Evolutionary conservation across 1,140 invertebrate species (phyloP).

Genomic region (Micrasema longulum): DNA sequence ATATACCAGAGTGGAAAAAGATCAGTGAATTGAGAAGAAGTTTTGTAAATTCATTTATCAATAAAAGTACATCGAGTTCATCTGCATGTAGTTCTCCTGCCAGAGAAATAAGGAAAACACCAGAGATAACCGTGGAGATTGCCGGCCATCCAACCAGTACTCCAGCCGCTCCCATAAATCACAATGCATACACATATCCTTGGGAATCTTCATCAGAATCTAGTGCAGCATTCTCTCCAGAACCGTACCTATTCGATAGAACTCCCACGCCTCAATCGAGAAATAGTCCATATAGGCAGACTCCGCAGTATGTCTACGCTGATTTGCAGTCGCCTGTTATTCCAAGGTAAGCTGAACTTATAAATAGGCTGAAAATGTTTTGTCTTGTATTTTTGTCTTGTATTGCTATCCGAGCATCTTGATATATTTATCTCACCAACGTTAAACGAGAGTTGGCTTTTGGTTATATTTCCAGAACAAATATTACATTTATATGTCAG

Average conservation of each 20-base stretch:
- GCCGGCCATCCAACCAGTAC: conserved; percentile 54
- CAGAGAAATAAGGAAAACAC: conserved; percentile 43
- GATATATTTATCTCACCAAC: too few species aligned
- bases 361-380: background rate
- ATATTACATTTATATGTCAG: too few species aligned
- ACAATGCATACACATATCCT: conserved; percentile 52
- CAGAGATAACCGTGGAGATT: conserved; percentile 53
- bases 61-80: conserved; percentile 21
- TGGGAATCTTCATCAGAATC: conserved; percentile 59
- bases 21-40: conserved; percentile 58
- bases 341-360: conserved; percentile 41
- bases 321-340: conserved; percentile 36
- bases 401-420: background rate
- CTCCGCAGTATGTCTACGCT: conserved; percentile 38
- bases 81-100: conserved; percentile 24
- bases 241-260: conserved; percentile 45
- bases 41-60: conserved; percentile 40
- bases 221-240: conserved; percentile 58
- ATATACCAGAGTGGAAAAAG: conserved; percentile 63
- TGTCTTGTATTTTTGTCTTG: background rate
- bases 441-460: too few species aligned
- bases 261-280: conserved; percentile 59
- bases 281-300: conserved; percentile 47
- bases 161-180: conserved; percentile 4
- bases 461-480: too few species aligned